Conservation (phyloP, 2,888 invertebrate species). For the Protodeltote pygarga region DNA sequence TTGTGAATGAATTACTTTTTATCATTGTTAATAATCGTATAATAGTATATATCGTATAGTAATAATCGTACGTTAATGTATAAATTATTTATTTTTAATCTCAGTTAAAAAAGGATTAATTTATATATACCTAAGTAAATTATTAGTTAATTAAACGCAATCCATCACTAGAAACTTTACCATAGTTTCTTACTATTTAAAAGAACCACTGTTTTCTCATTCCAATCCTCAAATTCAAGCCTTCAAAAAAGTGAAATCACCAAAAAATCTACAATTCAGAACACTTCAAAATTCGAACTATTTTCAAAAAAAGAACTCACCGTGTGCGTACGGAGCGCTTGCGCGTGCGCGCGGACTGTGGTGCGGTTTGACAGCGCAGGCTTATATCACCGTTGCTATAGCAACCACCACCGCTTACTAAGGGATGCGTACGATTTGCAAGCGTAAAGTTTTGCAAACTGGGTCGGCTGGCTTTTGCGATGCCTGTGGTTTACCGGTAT, state of each 20-base stretch:
- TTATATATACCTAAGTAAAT: too few relatives aligned
- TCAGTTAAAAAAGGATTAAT: too few relatives aligned
- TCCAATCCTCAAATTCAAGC: background rate
- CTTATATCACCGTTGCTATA: slow-evolving; percentile 71
- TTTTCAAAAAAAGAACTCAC: slow-evolving; percentile 67
- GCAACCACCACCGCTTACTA: slow-evolving; percentile 65
- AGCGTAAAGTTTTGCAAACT: slow-evolving; percentile 55
- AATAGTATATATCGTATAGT: too few relatives aligned
- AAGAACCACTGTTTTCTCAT: slow-evolving; percentile 1
- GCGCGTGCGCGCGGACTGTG: slow-evolving; percentile 75
- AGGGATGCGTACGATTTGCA: slow-evolving; percentile 46
- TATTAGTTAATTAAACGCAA: too few relatives aligned
- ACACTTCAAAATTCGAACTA: slow-evolving; percentile 33
- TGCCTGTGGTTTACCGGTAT: slow-evolving; percentile 33
- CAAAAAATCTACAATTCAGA: slow-evolving; percentile 3
- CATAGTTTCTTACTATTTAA: too few relatives aligned
- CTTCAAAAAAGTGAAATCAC: background rate
- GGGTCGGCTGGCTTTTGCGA: slow-evolving; percentile 44
- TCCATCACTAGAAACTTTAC: too few relatives aligned
- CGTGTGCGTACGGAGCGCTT: slow-evolving; percentile 78
- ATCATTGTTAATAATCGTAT: too few relatives aligned
- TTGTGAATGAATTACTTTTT: too few relatives aligned
- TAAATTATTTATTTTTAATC: too few relatives aligned
- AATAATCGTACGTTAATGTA: too few relatives aligned
- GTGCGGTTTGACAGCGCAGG: slow-evolving; percentile 51